Evolutionary conservation across 2,888 invertebrate genomes (phyloP), one percentile per base, ranked within the genome.

Genomic region (Prosopocoilus inquinatus): DNA sequence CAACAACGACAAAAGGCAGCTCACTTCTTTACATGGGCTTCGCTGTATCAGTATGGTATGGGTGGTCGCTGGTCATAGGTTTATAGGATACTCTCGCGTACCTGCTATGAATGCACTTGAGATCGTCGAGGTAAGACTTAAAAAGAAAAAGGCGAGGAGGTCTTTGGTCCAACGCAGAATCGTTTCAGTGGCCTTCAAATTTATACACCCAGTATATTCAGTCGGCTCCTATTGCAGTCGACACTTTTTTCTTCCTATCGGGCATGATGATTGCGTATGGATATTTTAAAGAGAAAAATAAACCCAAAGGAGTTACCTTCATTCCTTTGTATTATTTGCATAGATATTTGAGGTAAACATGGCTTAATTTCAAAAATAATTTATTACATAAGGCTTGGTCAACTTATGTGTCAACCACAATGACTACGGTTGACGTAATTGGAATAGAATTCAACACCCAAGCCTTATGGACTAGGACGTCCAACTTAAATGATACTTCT

Each of bases 161-260:
- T 5, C 5, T 28, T 28, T 28, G 20, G 7, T 28, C 7, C 20
- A 28, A 28, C 20, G 1, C 20, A 4, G 7, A 3, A 28, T 7
- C 20, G 7, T 77, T 70, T 13, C 64, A 81, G 80, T 77, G 76
- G 74, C 32, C 38, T 11, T 9, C 36, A 1, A 28, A 39, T 11
- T n/a, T 35, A 7, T 12, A 61, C 35, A 57, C 63, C 5, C 64
- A 62, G 44, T 72, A 70, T 51, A 54, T 70, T 28, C 64, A 77
- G 71, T 62, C 81, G 68, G 82, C 76, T 63, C 62, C 81, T 0
- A 74, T 84, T 5, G 80, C 83, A 1, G 87, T 87, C 1, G 87
- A 87, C 55, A 84, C 86, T 0, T 87, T 87, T 70, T 84, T 87
- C 67, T 76, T 83, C 45, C 71, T 87, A 63, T 84, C 84, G 60